Evolutionary conservation across 2,113 vertebrate genomes (phyloP).

Genomic region (Erythrocercus mccallii): DNA sequence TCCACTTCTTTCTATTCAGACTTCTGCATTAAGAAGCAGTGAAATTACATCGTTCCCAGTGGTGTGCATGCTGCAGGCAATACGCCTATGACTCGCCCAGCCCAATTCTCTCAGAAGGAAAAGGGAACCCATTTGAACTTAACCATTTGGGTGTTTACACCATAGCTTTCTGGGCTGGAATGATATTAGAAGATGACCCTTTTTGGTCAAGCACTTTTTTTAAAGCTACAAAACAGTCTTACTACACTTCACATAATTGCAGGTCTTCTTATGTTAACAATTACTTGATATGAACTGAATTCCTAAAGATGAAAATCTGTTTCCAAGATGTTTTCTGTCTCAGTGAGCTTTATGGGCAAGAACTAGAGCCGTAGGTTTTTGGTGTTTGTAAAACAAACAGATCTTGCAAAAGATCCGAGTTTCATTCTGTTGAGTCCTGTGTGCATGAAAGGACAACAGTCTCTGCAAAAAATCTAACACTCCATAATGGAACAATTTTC

Average conservation of each 20-base stretch:
- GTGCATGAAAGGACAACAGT: not conserved
- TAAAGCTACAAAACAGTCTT: not conserved
- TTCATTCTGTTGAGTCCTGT: not conserved
- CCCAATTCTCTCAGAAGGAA: not conserved
- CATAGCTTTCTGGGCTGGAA: not conserved
- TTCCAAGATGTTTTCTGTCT: not conserved
- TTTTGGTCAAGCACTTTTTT: not conserved
- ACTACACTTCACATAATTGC: not conserved
- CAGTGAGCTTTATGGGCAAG: not conserved
- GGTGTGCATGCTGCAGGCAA: not conserved
- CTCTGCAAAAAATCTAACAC: not conserved
- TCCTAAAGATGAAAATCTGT: not conserved
- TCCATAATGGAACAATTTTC: not conserved
- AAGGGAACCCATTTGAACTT: not conserved
- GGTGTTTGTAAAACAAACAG: not conserved
- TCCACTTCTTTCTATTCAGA: not conserved
- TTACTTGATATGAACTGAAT: not conserved
- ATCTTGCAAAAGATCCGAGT: not conserved
- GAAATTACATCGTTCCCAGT: not conserved
- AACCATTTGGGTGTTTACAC: not conserved
- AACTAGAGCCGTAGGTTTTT: not conserved
- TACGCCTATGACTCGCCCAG: accelerated
- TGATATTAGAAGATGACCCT: not conserved
- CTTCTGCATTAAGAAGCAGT: not conserved
- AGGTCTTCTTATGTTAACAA: not conserved